Base-by-base conservation (phyloP, 2,797 vertebrate species). In the Acomys russatus region DNA sequence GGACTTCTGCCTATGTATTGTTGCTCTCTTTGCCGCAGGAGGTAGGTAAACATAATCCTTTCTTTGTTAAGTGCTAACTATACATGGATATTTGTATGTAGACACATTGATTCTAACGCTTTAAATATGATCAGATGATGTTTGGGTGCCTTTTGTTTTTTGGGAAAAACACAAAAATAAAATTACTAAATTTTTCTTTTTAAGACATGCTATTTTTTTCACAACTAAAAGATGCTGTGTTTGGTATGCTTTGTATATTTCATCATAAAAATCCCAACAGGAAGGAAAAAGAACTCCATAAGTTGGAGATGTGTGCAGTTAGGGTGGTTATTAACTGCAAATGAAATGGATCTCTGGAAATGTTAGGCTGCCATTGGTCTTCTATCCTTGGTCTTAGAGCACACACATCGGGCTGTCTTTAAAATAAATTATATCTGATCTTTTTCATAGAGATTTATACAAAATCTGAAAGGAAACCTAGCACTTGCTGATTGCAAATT, bases 1-100 rank as follows among this genome's bases (percentile, higher is more conserved):
- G 98, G 85, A 12, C 80, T 92, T 44, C 77, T 98, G 2, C 97
- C 97, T 0, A 12, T 98, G 56, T 98, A 22, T 90, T 98, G 96
- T 95, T 97, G 54, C 90, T 44, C 38, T 14, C 0, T 92, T 93
- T 94, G 97, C 23, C 92, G 83, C 94, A 98, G 38, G 54, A 98
- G 98, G 98, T 99, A 98, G 92, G 98, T 4, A 93, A 86, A 90
- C 68, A 76, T 90, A 64, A 92, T 77, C 70, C 70, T 92, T 92
- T 78, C 79, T 91, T 94, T 91, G n/a, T 54, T 88, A 18, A 64
- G 83, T 92, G 59, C 77, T 97, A 22, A 74, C 14, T 96, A 30
- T 90, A 87, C 84, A 68, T 79, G 73, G 28, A 66, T 86, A 70
- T 92, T 83, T 97, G 51, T 97, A 10, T 88, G 35, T 82, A 74